A percentile compares a stretch with the other conserved stretches of the same genome.
These are phyloP conservation scores for Axinella damicornis DNA, from an alignment of 37 sponge, comb jelly and placozoan species.

Conservation along the genomic window DNA sequence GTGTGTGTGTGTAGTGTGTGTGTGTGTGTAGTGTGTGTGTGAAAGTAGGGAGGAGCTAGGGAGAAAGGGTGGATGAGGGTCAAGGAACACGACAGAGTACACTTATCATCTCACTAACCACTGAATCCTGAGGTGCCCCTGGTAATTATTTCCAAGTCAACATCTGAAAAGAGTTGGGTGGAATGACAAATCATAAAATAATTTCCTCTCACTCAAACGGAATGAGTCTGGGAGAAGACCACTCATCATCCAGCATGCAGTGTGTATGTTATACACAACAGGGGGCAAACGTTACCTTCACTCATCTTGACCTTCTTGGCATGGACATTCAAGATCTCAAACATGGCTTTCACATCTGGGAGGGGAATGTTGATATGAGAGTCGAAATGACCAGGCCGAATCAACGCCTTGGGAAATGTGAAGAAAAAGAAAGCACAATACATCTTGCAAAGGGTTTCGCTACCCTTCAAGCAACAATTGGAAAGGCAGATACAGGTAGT, in stretches of 20 bases:
- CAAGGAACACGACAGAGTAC: too few relatives aligned
- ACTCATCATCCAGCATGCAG: too few relatives aligned
- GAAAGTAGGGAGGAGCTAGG: not conserved
- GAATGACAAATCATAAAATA: not conserved
- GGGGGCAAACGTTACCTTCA: too few relatives aligned
- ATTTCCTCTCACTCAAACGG: too few relatives aligned
- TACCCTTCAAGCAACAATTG: too few relatives aligned
- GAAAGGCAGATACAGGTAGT: too few relatives aligned
- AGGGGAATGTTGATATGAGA: conserved; percentile 67
- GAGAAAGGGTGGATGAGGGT: too few relatives aligned
- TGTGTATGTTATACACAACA: too few relatives aligned
- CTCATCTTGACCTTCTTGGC: conserved; percentile 64
- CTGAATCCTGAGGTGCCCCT: conserved; percentile 81
- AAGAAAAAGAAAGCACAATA: too few relatives aligned
- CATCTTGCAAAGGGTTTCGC: too few relatives aligned
- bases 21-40: not conserved
- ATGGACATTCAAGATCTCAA: conserved; percentile 83
- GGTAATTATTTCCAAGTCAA: conserved; percentile 73
- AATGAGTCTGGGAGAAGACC: not conserved
- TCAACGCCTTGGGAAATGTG: conserved; percentile 79
- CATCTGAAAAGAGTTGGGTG: conserved; percentile 40
- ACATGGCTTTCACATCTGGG: conserved; percentile 86
- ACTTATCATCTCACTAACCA: conserved; percentile 48
- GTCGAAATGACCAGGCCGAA: conserved; percentile 92
- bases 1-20: too few relatives aligned